Evolutionary conservation across 2,888 invertebrate species (phyloP).

Genomic region (Nomada lathburiana): DNA sequence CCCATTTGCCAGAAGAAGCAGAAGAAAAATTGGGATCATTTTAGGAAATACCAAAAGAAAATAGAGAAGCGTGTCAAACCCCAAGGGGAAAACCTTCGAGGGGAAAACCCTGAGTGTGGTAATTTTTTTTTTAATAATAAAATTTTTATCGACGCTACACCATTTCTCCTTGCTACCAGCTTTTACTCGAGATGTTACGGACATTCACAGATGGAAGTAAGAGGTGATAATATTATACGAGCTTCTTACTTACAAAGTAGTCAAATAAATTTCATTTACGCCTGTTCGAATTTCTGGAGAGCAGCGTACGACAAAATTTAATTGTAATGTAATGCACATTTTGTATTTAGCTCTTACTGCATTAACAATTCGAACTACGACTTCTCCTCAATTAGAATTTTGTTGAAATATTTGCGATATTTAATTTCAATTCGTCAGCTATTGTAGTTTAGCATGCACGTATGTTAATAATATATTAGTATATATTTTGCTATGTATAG

Average conservation of each 20-base stretch:
- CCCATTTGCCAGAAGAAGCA: neutral
- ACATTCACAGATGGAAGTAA: neutral
- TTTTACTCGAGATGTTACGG: neutral
- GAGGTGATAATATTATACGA: conserved; percentile 5
- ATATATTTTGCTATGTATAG: too few species aligned
- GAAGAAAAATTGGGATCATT: neutral
- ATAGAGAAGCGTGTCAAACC: neutral
- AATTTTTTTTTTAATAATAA: neutral
- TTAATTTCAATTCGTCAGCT: too few species aligned
- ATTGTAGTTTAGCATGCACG: too few species aligned
- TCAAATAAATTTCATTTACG: neutral
- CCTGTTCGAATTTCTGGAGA: neutral
- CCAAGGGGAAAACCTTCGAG: neutral
- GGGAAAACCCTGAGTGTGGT: neutral
- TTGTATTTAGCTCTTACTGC: too few species aligned
- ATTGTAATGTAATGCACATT: too few species aligned
- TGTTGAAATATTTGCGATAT: too few species aligned
- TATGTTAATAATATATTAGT: too few species aligned
- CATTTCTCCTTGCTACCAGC: neutral
- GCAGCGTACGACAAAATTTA: too few species aligned
- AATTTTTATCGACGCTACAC: neutral
- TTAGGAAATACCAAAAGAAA: neutral
- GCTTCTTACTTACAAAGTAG: conserved; percentile 5
- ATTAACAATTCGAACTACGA: too few species aligned
- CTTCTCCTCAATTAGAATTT: too few species aligned